Percentiles rank a stretch among this genome's conserved stretches.
These are phyloP conservation scores for Drosophila nr. medialis DNA, from an alignment of 2,888 invertebrate species.

Conservation along the genomic window DNA sequence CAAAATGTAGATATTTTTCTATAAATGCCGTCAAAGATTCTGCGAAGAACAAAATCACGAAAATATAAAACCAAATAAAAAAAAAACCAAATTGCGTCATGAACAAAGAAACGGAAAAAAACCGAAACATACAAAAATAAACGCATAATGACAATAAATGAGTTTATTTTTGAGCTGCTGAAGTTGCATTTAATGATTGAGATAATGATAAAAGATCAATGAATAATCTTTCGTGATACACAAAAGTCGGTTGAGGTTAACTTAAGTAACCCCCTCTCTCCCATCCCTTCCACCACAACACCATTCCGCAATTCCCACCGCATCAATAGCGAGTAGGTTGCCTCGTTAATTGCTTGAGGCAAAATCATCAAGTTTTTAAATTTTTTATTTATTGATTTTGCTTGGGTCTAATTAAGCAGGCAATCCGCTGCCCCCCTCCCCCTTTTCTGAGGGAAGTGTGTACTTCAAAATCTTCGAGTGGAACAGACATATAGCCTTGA, in stretches of 20 bases:
- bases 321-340: slow-evolving; percentile 10
- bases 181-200: slow-evolving; percentile 49
- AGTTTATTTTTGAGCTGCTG: slow-evolving; percentile 47
- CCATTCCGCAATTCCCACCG: slow-evolving; percentile 4
- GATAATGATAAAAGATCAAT: slow-evolving; percentile 54
- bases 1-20: slow-evolving; percentile 16
- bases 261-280: background rate
- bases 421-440: background rate
- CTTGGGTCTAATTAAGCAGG: slow-evolving; percentile 20
- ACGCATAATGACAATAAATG: slow-evolving; percentile 52
- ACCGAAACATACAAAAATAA: slow-evolving; percentile 4
- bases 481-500: slow-evolving; percentile 15
- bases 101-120: slow-evolving; percentile 21
- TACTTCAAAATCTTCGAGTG: slow-evolving; percentile 2
- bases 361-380: slow-evolving; percentile 34
- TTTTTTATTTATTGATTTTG: slow-evolving; percentile 47
- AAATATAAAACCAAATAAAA: slow-evolving; percentile 9
- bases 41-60: slow-evolving; percentile 38
- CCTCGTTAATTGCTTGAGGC: slow-evolving; percentile 23
- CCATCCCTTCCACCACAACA: background rate
- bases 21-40: slow-evolving; percentile 35
- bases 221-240: slow-evolving; percentile 29
- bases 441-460: background rate
- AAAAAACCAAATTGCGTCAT: slow-evolving; percentile 45
- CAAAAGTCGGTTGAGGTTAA: slow-evolving; percentile 66